Evolutionary conservation across 2,113 vertebrate species (phyloP).

Genomic region (Sturnus vulgaris): DNA sequence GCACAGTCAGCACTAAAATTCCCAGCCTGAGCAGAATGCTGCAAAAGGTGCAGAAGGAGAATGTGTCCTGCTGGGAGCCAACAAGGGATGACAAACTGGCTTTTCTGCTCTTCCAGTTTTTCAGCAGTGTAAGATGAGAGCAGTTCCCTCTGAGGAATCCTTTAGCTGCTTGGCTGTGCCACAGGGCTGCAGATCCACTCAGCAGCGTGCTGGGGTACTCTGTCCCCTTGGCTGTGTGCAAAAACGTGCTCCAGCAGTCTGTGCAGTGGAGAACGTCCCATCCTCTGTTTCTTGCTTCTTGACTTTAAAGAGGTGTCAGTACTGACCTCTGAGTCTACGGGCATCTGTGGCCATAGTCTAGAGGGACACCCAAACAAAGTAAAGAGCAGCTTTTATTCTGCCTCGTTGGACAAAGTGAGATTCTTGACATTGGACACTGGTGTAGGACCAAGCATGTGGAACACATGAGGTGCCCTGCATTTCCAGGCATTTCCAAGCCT

Average conservation of each 20-base stretch:
- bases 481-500: not conserved
- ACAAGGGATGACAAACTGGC: not conserved
- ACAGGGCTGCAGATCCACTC: not conserved
- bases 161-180: not conserved
- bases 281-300: not conserved
- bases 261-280: not conserved
- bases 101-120: not conserved
- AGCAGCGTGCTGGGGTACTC: not conserved
- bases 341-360: not conserved
- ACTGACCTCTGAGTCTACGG: not conserved
- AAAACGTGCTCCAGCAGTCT: not conserved
- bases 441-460: not conserved
- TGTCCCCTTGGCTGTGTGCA: not conserved
- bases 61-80: not conserved
- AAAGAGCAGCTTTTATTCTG: not conserved
- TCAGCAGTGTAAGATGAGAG: not conserved
- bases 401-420: not conserved
- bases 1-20: not conserved
- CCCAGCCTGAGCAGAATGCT: not conserved
- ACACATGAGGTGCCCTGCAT: not conserved
- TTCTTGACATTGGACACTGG: not conserved
- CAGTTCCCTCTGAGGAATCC: not conserved
- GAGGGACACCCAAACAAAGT: not conserved
- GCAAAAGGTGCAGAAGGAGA: not conserved
- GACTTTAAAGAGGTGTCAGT: not conserved